A percentile compares a stretch with the other conserved stretches of the same genome.
Evolutionary conservation across 1,140 invertebrate species (phyloP).

Genomic region (Procambarus virginalis): DNA sequence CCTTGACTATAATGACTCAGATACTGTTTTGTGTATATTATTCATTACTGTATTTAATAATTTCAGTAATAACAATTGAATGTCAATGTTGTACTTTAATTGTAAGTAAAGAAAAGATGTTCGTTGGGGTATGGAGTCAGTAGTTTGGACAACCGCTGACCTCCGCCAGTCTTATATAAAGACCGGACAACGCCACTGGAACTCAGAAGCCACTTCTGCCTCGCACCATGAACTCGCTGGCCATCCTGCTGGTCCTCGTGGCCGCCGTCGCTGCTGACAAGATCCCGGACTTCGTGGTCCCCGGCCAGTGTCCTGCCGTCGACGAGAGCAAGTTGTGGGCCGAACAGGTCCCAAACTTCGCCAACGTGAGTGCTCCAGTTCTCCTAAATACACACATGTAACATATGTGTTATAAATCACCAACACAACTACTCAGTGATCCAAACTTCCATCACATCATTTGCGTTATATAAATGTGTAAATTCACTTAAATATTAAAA

Average conservation of each 20-base stretch:
- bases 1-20: background rate
- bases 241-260: background rate
- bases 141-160: too few species aligned
- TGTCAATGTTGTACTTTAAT: too few species aligned
- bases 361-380: constrained; percentile 8
- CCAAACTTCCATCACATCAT: too few species aligned
- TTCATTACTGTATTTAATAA: too few species aligned
- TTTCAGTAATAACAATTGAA: too few species aligned
- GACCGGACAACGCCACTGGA: too few species aligned
- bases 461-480: too few species aligned
- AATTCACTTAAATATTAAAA: too few species aligned
- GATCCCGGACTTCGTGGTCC: constrained; percentile 35
- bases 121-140: background rate
- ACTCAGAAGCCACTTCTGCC: background rate
- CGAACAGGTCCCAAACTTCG: background rate
- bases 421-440: too few species aligned
- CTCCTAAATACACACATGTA: too few species aligned
- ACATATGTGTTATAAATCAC: too few species aligned
- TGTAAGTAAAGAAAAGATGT: too few species aligned
- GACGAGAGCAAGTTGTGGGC: background rate
- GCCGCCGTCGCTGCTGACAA: constrained; percentile 19
- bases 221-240: background rate
- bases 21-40: background rate
- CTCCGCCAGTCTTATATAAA: background rate
- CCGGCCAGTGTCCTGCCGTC: constrained; percentile 16